Percentiles rank a stretch among this genome's conserved stretches.
phyloP scores from a whole-genome alignment of 2,113 vertebrate genomes.

The Podarcis raffonei region DNA sequence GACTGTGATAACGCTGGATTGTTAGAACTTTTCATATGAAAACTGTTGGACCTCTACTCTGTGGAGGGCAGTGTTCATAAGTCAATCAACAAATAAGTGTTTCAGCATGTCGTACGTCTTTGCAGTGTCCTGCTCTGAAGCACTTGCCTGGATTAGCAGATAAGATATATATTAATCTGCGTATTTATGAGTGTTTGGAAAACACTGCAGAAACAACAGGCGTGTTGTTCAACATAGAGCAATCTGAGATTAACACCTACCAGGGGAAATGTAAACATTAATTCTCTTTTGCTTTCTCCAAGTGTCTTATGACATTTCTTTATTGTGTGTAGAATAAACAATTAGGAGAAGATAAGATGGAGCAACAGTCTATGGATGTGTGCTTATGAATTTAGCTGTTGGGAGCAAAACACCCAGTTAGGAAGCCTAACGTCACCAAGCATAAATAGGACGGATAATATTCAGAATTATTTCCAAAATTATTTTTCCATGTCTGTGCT shows the following conservation, averaged over 20 bases:
- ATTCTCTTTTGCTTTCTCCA: background rate
- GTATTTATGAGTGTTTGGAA: background rate
- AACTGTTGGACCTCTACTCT: background rate
- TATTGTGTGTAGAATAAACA: background rate
- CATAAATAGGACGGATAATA: background rate
- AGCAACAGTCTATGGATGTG: background rate
- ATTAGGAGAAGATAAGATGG: background rate
- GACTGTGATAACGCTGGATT: background rate
- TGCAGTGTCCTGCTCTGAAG: background rate
- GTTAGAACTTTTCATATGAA: background rate
- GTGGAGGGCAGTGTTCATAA: background rate
- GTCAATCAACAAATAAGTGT: background rate
- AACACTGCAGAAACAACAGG: background rate
- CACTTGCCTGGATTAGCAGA: background rate
- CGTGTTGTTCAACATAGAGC: background rate
- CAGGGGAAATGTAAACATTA: background rate
- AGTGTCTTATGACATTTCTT: background rate
- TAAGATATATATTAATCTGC: background rate
- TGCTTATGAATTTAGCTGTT: background rate
- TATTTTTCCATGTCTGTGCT: background rate
- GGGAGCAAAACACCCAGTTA: background rate
- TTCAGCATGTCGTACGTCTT: background rate
- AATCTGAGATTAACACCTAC: slow-evolving; percentile 1
- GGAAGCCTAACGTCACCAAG: background rate
- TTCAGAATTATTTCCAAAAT: background rate